Evolutionary conservation across 1,140 invertebrate genomes (phyloP), one percentile per base, ranked within the genome.

Genomic region (Lepeophtheirus salmonis): DNA sequence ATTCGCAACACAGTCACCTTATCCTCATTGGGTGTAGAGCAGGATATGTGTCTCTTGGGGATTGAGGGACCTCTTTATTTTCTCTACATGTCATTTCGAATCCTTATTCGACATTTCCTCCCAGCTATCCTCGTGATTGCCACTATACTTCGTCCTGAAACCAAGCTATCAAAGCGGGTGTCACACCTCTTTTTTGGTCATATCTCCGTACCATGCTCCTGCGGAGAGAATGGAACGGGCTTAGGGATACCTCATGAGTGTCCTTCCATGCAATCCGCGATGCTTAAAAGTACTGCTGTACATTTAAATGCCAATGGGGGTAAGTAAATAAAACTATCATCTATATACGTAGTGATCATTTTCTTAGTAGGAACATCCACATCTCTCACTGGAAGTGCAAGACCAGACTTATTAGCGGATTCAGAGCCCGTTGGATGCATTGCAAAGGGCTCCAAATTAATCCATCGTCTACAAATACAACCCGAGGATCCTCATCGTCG

Each of bases 161-260:
- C 52, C 17, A 54, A 54, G 21, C 20, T 54, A n/a, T 54, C 52
- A 54, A 54, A 54, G 52, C 52, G 52, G 23, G 52, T 54, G 17
- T 54, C 52, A 18, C 52, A 54, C 21, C 22, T 54, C 17, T 54
- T 54, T 20, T 54, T 54, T 24, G 52, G 52, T 20, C 52, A 54
- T 54, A 20, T 54, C 18, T 54, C 52, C 20, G 23, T 24, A n/a
- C 52, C 52, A 16, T 54, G 52, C 23, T 20, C 52, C 2, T 54
- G 52, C 21, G 52, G 52, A 23, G 52, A 54, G 20, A 20, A 24
- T 14, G 52, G 52, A 23, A n/a, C 52, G n/a, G 52, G 13, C 52
- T 54, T 23, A 20, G 52, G 52, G 17, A 20, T 54, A n/a, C 52
- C 52, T n/a, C 52, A 54, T 13, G 52, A 54, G 16, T 54, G 52